These are phyloP conservation scores for Podiceps cristatus DNA, from an alignment of 2,113 vertebrate species.

Conservation along the genomic window DNA sequence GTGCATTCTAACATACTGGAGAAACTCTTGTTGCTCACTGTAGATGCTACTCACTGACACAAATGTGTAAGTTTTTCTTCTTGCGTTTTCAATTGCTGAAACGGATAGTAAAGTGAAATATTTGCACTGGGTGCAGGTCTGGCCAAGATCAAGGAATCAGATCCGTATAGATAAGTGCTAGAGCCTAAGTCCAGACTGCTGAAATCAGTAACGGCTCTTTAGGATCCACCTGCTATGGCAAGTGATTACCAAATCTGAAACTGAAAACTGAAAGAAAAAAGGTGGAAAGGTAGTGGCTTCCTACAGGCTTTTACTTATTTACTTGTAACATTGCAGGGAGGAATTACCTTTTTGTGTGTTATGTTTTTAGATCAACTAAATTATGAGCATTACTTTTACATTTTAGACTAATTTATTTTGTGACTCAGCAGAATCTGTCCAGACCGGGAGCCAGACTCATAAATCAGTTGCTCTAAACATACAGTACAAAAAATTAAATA, in stretches of 20 bases:
- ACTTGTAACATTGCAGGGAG: neutral
- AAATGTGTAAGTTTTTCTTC: neutral
- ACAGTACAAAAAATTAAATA: neutral
- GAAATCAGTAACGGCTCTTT: neutral
- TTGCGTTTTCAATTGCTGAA: neutral
- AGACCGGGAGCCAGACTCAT: neutral
- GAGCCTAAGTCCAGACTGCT: neutral
- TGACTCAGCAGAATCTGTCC: slow-evolving; percentile 15
- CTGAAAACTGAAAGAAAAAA: neutral
- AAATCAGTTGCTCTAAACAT: slow-evolving; percentile 52
- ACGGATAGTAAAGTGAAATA: neutral
- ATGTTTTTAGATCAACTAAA: slow-evolving; percentile 13
- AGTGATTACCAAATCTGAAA: neutral
- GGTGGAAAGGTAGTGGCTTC: neutral
- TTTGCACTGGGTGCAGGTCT: neutral
- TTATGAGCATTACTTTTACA: slow-evolving; percentile 21
- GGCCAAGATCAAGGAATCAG: neutral
- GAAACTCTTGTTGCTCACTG: neutral
- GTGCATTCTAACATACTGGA: neutral
- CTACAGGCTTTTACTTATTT: neutral
- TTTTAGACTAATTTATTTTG: slow-evolving; percentile 38
- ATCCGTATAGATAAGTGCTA: neutral
- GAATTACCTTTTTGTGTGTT: slow-evolving; percentile 4
- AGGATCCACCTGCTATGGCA: neutral
- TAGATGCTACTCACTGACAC: neutral